Evolutionary conservation across 1,140 invertebrate genomes (phyloP), one percentile per base, ranked within the genome.

Genomic region (Camponotus floridanus): DNA sequence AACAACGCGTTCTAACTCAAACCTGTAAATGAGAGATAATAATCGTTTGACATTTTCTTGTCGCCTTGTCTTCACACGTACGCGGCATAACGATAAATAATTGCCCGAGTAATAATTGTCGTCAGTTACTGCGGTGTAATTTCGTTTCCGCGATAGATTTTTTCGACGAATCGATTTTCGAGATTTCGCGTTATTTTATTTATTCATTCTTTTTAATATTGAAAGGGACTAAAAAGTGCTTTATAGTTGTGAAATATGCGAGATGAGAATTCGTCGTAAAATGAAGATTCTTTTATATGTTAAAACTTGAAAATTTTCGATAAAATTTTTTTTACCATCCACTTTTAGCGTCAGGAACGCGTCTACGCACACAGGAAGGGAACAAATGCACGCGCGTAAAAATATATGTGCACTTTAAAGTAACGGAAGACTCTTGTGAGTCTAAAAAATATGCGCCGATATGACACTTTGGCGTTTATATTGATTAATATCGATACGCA

Each of bases 391-490:
- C 7, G 13, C 5, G 21, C 5, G 45, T 36, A 21, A 1, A 48
- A 48, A 51, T 51, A 51, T 18, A 45, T 15, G 3, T 31, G 51
- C 36, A 73, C 26, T 42, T 13, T 7, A 15, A 26, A 8, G 6
- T 9, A 42, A 51, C 9, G 39, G n/a, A 51, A 42, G 31, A 26
- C 55, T 61, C 9, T 42, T 9, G 9, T 31, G 18, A 71, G 3
- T 57, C n/a, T n/a, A 45, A 68, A 45, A 68, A 67, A 79, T 68
- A 80, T 57, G 70, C 70, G 33, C 68, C 45, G 36, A 45, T 59
- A 61, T 71, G 48, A 51, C 9, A 81, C 39, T 73, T 71, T 79
- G 8, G 18, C 13, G 26, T 59, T 59, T n/a, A 18, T 36, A 39
- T 57, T 42, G n/a, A 70, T 26, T 83, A 73, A 73, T 73, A 55